phyloP scores from a whole-genome alignment of 1,140 invertebrate genomes.

The Heliconius melpomene region DNA sequence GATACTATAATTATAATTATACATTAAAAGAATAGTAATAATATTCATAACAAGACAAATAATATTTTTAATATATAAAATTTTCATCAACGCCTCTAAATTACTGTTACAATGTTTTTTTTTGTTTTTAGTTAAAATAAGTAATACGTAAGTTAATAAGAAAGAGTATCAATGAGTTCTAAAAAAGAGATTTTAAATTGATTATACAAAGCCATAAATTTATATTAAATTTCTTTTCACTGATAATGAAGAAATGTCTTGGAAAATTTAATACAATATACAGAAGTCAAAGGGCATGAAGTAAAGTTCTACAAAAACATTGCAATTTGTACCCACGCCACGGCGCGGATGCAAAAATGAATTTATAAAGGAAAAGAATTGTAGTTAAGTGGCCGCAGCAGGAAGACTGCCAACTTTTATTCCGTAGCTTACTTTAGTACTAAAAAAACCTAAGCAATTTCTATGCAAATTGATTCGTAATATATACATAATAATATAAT shows the following conservation, averaged over 20 bases:
- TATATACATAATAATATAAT: neutral
- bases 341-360: neutral
- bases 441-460: slow-evolving; percentile 3
- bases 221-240: too few species aligned
- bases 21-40: neutral
- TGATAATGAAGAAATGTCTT: neutral
- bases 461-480: neutral
- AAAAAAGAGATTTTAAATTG: too few species aligned
- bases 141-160: too few species aligned
- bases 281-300: neutral
- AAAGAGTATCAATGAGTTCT: too few species aligned
- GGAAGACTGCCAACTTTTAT: slow-evolving; percentile 5
- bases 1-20: too few species aligned
- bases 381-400: neutral
- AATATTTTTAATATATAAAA: neutral
- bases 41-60: neutral
- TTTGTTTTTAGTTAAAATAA: neutral
- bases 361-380: neutral
- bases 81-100: neutral
- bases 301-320: neutral
- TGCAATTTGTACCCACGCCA: neutral
- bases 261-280: neutral
- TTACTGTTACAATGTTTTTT: neutral
- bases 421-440: neutral
- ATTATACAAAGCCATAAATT: too few species aligned